Percentiles rank a stretch among this genome's conserved stretches.
Evolutionary conservation across 2,797 vertebrate genomes (phyloP).

Genomic region (Xiphorhynchus erythropygius): DNA sequence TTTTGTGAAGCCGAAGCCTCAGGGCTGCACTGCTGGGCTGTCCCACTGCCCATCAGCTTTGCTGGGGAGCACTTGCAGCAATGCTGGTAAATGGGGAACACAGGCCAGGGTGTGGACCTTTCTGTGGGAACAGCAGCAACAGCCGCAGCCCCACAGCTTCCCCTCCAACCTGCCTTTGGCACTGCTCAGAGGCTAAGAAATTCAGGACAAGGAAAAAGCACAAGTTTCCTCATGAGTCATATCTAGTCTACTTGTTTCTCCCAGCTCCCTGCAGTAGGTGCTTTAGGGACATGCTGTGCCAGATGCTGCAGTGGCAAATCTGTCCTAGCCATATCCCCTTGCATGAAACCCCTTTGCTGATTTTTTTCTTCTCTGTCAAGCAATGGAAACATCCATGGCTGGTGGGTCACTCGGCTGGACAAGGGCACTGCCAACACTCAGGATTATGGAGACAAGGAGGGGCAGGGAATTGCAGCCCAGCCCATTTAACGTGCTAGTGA

Average conservation of each 20-base stretch:
- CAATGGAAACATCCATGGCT: rapidly evolving
- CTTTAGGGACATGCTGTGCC: neutral
- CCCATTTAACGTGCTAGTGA: too few species aligned
- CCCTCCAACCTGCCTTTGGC: neutral
- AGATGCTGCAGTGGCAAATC: neutral
- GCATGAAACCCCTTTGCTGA: neutral
- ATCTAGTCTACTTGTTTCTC: neutral
- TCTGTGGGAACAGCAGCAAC: neutral
- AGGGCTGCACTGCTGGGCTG: neutral
- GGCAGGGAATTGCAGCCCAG: neutral
- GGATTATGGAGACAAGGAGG: rapidly evolving
- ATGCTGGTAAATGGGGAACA: rapidly evolving
- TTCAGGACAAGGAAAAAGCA: neutral
- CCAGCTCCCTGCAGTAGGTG: neutral
- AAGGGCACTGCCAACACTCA: rapidly evolving
- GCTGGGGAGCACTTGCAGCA: neutral
- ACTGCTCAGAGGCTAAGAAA: rapidly evolving
- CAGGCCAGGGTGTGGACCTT: neutral
- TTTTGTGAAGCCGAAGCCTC: neutral
- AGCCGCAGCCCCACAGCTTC: neutral
- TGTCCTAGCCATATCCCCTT: neutral
- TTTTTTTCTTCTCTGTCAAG: neutral
- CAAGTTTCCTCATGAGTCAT: neutral
- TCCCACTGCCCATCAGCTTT: neutral
- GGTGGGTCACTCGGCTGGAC: neutral